A percentile compares a stretch with the other conserved stretches of the same genome.
These are phyloP conservation scores for Bombus soroeensis DNA, from an alignment of 1,140 invertebrate genomes.

Conservation along the genomic window DNA sequence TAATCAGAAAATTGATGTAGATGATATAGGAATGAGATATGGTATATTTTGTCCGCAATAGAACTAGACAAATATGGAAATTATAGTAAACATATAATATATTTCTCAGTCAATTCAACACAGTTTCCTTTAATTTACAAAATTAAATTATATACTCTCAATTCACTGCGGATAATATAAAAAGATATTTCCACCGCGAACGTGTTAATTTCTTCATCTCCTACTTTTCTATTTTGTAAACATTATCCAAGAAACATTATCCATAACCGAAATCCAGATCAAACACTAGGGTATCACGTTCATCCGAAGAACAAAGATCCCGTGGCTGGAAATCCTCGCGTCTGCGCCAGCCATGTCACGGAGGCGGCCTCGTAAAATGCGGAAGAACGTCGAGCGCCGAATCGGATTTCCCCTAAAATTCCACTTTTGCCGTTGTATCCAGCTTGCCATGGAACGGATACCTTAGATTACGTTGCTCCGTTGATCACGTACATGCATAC, in stretches of 20 bases:
- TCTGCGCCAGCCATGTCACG: background rate
- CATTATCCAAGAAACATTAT: background rate
- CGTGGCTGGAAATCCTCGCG: background rate
- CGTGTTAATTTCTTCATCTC: too few relatives aligned
- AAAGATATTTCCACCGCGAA: too few relatives aligned
- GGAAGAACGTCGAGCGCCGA: background rate
- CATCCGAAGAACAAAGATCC: background rate
- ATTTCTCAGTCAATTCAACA: too few relatives aligned
- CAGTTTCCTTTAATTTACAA: too few relatives aligned
- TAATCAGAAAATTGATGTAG: too few relatives aligned
- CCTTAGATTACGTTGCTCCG: background rate
- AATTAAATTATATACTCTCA: too few relatives aligned
- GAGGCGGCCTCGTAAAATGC: constrained; percentile 10
- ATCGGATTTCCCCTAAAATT: constrained; percentile 32
- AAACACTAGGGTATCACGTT: constrained; percentile 8
- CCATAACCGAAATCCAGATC: background rate
- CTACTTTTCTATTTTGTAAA: background rate
- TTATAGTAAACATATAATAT: too few relatives aligned
- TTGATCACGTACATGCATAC: constrained; percentile 20
- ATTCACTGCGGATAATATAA: too few relatives aligned
- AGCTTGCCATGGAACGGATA: background rate
- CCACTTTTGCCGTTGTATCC: background rate
- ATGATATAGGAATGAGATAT: too few relatives aligned
- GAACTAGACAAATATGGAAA: too few relatives aligned
- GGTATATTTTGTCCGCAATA: too few relatives aligned